Percentiles rank a stretch among this genome's conserved stretches.
These are phyloP conservation scores for Eubasilissa regina DNA, from an alignment of 1,140 invertebrate genomes.

Conservation along the genomic window DNA sequence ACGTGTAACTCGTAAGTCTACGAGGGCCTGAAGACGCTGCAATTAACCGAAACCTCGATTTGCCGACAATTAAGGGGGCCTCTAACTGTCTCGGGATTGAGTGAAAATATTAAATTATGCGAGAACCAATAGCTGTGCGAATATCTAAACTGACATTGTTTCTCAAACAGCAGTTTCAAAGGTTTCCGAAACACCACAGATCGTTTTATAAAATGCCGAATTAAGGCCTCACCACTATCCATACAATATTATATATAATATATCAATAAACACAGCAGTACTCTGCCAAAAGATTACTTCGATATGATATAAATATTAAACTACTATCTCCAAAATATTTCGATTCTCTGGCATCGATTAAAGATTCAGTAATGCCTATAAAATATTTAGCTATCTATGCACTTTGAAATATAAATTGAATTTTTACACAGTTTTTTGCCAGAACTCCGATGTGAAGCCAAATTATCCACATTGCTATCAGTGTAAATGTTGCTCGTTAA, in stretches of 20 bases:
- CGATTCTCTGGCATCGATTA: slow-evolving; percentile 18
- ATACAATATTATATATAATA: too few relatives aligned
- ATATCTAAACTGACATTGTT: too few relatives aligned
- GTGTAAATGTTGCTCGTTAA: background rate
- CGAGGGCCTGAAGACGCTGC: too few relatives aligned
- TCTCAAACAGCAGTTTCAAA: too few relatives aligned
- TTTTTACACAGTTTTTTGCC: background rate
- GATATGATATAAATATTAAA: slow-evolving; percentile 41
- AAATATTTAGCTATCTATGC: slow-evolving; percentile 25
- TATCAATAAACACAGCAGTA: background rate
- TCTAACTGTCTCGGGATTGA: too few relatives aligned
- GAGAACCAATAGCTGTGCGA: too few relatives aligned
- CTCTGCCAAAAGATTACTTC: slow-evolving; percentile 26
- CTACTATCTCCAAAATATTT: slow-evolving; percentile 31
- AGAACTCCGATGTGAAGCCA: background rate
- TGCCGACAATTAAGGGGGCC: too few relatives aligned
- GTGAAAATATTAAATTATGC: too few relatives aligned
- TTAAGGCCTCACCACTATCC: background rate
- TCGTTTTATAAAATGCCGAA: slow-evolving; percentile 8
- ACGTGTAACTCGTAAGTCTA: too few relatives aligned
- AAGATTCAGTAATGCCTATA: slow-evolving; percentile 27
- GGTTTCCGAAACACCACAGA: slow-evolving; percentile 32
- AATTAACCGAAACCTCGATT: too few relatives aligned
- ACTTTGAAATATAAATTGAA: slow-evolving; percentile 16
- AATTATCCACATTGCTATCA: background rate